Conservation (phyloP, 2,797 vertebrate genomes). For the Falco concolor region DNA sequence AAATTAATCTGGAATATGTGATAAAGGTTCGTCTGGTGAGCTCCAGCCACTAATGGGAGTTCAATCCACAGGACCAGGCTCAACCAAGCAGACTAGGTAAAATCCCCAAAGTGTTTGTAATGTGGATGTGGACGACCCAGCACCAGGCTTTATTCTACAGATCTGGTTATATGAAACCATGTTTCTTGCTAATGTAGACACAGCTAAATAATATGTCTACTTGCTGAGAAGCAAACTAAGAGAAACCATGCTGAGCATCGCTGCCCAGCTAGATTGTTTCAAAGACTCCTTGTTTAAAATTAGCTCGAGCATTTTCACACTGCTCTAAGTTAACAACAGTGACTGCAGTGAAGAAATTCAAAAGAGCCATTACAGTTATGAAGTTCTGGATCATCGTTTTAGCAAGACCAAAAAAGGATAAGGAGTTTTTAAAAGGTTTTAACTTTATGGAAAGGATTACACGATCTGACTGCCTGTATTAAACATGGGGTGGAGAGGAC, state of each 20-base stretch:
- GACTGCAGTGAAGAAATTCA: not conserved
- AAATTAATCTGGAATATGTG: not conserved
- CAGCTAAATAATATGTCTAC: not conserved
- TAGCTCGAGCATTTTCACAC: not conserved
- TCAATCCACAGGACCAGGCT: not conserved
- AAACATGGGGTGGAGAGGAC: not conserved
- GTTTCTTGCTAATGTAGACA: not conserved
- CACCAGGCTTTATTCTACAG: not conserved
- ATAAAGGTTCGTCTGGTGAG: not conserved
- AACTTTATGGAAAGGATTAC: not conserved
- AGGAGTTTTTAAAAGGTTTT: not conserved
- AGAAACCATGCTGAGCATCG: not conserved
- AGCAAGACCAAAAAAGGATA: not conserved
- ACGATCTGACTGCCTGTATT: not conserved
- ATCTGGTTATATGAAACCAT: not conserved
- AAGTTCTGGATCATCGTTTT: not conserved
- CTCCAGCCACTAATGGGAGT: not conserved
- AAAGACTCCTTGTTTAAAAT: not conserved
- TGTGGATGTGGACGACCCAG: not conserved
- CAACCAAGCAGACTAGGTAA: not conserved
- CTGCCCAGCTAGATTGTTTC: not conserved
- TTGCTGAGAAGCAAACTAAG: not conserved
- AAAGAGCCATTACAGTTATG: not conserved
- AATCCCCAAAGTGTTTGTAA: not conserved
- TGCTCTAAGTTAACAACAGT: not conserved